Base-by-base conservation (phyloP, 92 coral and sea anemone species). In the Porites lobata region DNA sequence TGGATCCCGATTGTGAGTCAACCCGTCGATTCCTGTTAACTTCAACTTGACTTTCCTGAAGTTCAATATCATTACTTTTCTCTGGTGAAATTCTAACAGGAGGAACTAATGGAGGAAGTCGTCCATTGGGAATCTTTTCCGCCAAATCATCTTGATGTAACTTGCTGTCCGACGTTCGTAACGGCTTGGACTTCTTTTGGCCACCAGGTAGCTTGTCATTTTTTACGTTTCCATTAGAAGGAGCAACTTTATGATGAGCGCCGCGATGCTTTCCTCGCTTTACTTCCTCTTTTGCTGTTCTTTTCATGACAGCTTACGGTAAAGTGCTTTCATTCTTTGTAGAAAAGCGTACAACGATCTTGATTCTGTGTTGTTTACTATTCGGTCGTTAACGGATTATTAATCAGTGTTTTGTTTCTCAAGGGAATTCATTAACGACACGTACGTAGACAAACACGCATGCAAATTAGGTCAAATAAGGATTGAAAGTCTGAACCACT, bases 101-200 rank as follows among this genome's bases (percentile, higher is more conserved):
- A 80, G 66, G 76, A 20, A 26, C 85, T 18, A 80, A 22, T n/a
- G 76, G 76, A 80, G 75, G 85, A 22, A 80, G 85, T 8, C 85
- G 75, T 53, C 75, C 64, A 68, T 68, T 80, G 17, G 75, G 63
- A 26, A 51, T 18, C 14, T 52, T 66, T 51, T 50, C 13, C 20
- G 18, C 83, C 26, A 18, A 52, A 10, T 50, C 65, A 53, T 66
- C 72, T 50, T 10, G 15, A 15, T 20, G 50, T 14, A 66, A 18
- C 2, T 52, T 65, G 24, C 26, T 65, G 51, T 52, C 43, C 3
- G 61, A 52, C 17, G 53, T 11, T 29, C 82, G 70, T 51, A 65
- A 24, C 57, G 24, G 9, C 56, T 67, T 68, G 54, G 71, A 66
- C 38, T 20, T 20, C 71, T 66, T 66, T 18, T 26, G 50, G 52